A percentile compares a stretch with the other conserved stretches of the same genome.
Evolutionary conservation across 2,113 vertebrate species (phyloP).

Genomic region (Oryzias woworae): DNA sequence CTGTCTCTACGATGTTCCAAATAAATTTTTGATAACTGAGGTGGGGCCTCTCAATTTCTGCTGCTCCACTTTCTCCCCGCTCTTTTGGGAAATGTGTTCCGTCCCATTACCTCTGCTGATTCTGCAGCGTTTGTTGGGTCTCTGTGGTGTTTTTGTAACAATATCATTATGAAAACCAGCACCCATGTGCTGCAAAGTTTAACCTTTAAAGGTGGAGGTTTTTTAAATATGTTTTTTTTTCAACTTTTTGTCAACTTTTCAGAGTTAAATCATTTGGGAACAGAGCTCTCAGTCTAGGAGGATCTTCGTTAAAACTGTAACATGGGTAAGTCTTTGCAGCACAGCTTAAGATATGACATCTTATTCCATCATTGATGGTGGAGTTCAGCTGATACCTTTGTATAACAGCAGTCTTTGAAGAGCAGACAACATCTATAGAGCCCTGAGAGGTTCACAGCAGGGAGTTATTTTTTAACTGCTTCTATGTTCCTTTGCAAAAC

Average conservation of each 20-base stretch:
- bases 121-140: neutral
- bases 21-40: no score
- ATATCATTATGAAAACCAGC: neutral
- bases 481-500: neutral
- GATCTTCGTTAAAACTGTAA: no score
- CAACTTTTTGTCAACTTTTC: no score
- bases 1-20: no score
- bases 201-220: neutral
- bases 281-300: no score
- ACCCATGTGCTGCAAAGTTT: neutral
- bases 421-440: neutral
- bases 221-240: neutral
- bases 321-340: no score
- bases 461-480: neutral
- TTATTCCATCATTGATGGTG: no score
- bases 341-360: no score
- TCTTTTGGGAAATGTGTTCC: neutral
- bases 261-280: no score
- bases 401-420: neutral
- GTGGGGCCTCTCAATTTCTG: no score
- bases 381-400: no score
- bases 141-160: neutral
- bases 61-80: no score
- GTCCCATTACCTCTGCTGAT: neutral
- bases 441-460: neutral